Evolutionary conservation across 2,888 invertebrate genomes (phyloP).

Genomic region (Antheraea yamamai): DNA sequence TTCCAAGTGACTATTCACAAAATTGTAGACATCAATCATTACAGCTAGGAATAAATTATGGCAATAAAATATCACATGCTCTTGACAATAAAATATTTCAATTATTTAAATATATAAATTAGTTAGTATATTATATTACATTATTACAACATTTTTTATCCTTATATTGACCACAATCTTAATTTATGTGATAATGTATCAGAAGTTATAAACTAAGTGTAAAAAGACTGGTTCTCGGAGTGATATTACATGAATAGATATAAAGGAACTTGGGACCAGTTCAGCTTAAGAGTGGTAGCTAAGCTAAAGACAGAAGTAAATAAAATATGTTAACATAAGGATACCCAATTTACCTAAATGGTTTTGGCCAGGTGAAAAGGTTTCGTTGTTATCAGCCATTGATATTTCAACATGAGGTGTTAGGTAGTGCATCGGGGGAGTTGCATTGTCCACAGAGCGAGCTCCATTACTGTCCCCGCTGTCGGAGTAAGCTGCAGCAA

Average conservation of each 20-base stretch:
- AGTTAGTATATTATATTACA: neutral
- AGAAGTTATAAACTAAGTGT: too few species aligned
- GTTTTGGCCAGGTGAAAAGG: conserved; percentile 82
- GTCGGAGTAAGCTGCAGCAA: conserved; percentile 90
- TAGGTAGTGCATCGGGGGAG: conserved; percentile 94
- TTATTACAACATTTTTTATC: neutral
- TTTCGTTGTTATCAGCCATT: conserved; percentile 91
- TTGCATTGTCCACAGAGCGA: conserved; percentile 92
- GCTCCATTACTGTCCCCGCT: conserved; percentile 91
- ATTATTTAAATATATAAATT: neutral
- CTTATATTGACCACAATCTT: too few species aligned
- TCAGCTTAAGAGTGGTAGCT: neutral
- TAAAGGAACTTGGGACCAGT: too few species aligned
- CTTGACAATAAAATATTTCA: neutral
- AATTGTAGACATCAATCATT: neutral
- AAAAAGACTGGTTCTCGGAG: too few species aligned
- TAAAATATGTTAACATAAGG: conserved; percentile 14
- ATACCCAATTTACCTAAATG: conserved; percentile 66
- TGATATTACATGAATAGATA: too few species aligned
- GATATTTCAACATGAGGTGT: conserved; percentile 96
- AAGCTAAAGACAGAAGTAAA: neutral
- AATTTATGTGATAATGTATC: too few species aligned
- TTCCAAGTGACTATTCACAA: neutral
- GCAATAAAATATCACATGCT: neutral
- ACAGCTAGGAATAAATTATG: neutral